Base-by-base conservation (phyloP, 2,888 invertebrate genomes). In the Hemicrepidius hirtus region DNA sequence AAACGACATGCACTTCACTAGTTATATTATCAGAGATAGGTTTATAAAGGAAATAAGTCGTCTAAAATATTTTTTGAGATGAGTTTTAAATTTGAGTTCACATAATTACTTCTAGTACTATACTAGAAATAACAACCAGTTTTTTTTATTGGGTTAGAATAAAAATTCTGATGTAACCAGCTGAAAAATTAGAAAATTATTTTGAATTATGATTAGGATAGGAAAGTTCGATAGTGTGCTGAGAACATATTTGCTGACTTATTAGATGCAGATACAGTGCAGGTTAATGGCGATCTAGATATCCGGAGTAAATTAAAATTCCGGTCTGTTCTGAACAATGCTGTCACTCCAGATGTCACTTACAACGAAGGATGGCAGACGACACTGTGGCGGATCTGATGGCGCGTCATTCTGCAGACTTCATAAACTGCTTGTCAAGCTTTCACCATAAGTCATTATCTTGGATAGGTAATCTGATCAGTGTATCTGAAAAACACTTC, bases 321-420 rank as follows among this genome's bases (percentile, higher is more conserved):
- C 85, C 83, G 80, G 80, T 74, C 80, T 82, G 82, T 82, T 80
- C 82, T 78, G 82, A 84, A 85, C 85, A 84, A 84, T 85, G 83
- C 84, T 82, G 85, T 85, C 85, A 85, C 81, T 84, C 84, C 77
- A 73, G 66, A 79, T 84, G 85, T 85, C 86, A 85, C 84, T 86
- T 85, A 86, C 79, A 82, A 82, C 82, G 83, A 82, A 84, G 83
- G 83, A 84, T 82, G 82, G 80, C 78, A 81, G 82, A 82, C 80
- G 83, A 83, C 84, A 83, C 83, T 81, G 82, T 80, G 82, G 81
- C 80, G 80, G 80, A 82, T 80, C 77, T 75, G 78, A 78, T 78
- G 76, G 78, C 77, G 74, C 64, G 63, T 71, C 76, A 72, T 73
- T 71, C 73, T 68, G 74, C 75, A 74, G 74, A 75, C 74, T 77